These are phyloP conservation scores for Erethizon dorsatum DNA, from an alignment of 2,797 vertebrate species.

Conservation along the genomic window DNA sequence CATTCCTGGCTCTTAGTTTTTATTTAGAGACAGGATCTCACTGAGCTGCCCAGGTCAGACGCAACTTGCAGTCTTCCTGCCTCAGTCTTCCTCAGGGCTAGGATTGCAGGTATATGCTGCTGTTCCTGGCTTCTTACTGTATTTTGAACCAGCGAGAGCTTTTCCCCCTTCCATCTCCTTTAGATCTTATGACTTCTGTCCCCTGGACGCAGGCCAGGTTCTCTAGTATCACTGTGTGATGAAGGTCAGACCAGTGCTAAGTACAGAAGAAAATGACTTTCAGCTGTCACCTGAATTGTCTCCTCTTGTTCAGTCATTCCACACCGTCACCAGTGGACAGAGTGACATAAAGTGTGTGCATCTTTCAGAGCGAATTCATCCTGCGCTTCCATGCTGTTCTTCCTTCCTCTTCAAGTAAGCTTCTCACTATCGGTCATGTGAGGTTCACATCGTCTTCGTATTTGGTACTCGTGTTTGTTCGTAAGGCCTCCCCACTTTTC, in stretches of 20 bases:
- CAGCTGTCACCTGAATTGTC: background rate
- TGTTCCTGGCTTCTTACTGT: background rate
- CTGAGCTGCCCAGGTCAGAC: background rate
- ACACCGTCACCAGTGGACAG: background rate
- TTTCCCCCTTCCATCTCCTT: background rate
- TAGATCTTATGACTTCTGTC: slow-evolving; percentile 29
- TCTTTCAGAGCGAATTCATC: background rate
- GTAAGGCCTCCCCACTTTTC: background rate
- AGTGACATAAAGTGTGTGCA: background rate
- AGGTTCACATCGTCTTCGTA: background rate
- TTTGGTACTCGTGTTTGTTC: background rate
- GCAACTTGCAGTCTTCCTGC: background rate
- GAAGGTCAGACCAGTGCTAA: slow-evolving; percentile 9
- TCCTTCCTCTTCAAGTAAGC: background rate
- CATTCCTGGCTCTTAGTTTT: background rate
- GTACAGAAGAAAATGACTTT: slow-evolving; percentile 43
- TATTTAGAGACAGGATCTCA: background rate
- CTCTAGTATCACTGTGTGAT: background rate
- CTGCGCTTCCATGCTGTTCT: background rate
- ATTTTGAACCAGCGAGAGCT: background rate
- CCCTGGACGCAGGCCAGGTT: slow-evolving; percentile 47
- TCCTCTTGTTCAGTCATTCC: background rate
- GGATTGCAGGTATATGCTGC: background rate
- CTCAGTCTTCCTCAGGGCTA: background rate
- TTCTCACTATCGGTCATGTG: background rate